Evolutionary conservation across 2,888 invertebrate species (phyloP).

Genomic region (Sinopyrophorus schimmeli): DNA sequence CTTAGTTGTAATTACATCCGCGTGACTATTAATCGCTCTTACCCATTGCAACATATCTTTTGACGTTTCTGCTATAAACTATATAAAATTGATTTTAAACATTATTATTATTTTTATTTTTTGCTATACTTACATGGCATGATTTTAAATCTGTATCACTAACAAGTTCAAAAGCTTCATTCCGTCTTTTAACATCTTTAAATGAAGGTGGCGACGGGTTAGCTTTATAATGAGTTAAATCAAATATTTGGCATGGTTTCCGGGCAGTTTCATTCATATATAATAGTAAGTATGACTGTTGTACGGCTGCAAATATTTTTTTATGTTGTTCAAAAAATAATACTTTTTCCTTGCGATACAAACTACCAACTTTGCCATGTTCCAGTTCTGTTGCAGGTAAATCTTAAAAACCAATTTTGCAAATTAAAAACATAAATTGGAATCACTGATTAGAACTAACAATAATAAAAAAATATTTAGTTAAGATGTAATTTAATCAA

Average conservation of each 20-base stretch:
- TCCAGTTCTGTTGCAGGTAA: constrained; percentile 18
- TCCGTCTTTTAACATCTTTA: constrained; percentile 21
- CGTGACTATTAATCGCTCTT: constrained; percentile 22
- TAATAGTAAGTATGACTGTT: constrained; percentile 23
- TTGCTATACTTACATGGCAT: constrained; percentile 22
- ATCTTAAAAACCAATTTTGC: too few species aligned
- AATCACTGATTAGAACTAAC: too few species aligned
- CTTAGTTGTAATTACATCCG: background rate
- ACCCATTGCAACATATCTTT: constrained; percentile 34
- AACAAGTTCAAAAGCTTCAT: constrained; percentile 22
- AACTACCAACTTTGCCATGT: constrained; percentile 19
- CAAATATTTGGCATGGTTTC: constrained; percentile 29
- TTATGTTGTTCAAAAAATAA: constrained; percentile 25
- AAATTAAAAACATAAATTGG: constrained; percentile 6
- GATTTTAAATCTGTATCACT: constrained; percentile 8
- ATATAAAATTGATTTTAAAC: constrained; percentile 1
- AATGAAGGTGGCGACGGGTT: constrained; percentile 11
- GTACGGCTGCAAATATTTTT: constrained; percentile 21
- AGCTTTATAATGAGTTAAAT: constrained; percentile 28
- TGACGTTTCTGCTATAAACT: constrained; percentile 31
- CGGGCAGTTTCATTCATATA: constrained; percentile 25
- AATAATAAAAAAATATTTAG: too few species aligned
- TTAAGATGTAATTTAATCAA: too few species aligned
- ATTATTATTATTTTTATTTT: background rate
- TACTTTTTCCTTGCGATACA: constrained; percentile 23